Evolutionary conservation across 2,797 vertebrate species (phyloP), one percentile per base, ranked within the genome.

Genomic region (Bovichtus diacanthus): DNA sequence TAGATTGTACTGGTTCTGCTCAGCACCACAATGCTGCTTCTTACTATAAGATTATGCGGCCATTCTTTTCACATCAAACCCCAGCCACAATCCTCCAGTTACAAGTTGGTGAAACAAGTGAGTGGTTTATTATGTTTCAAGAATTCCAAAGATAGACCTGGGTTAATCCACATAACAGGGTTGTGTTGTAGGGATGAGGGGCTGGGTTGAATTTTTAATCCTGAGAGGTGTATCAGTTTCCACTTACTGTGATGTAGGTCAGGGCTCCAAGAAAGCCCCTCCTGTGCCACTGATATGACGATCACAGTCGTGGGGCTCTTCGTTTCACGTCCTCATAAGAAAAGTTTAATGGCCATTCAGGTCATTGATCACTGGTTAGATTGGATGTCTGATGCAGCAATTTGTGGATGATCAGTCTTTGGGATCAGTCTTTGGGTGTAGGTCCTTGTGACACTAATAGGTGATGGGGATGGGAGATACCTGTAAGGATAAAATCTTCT

Each of bases 211-310:
- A 87, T 86, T 86, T 87, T 86, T 93, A 94, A 94, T 94, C 94
- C 91, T 85, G 84, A 81, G 89, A 88, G 89, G 80, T 87, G 53
- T 90, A 90, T 93, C 90, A 81, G 61, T 91, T 92, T 92, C 84
- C 87, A 84, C 84, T 88, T 75, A 82, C 84, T 88, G 87, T 86
- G 92, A 94, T 94, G 86, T 93, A 93, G 92, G 92, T 92, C 92
- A 93, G 76, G 72, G 81, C 87, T 85, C 70, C 68, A 79, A 88
- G 80, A 86, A 87, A 90, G 85, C 82, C 82, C 64, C 80, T 80
- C 70, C 82, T 77, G 78, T 73, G 81, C 80, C 84, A 79, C 78
- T 61, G 71, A 89, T 81, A 80, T 81, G 61, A 64, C 84, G 89
- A 76, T 88, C 88, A 85, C 63, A 73, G 64, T 66, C 56, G 59